Base-by-base conservation (phyloP, 2,888 invertebrate genomes). In the Cyrtodaria siliqua region DNA sequence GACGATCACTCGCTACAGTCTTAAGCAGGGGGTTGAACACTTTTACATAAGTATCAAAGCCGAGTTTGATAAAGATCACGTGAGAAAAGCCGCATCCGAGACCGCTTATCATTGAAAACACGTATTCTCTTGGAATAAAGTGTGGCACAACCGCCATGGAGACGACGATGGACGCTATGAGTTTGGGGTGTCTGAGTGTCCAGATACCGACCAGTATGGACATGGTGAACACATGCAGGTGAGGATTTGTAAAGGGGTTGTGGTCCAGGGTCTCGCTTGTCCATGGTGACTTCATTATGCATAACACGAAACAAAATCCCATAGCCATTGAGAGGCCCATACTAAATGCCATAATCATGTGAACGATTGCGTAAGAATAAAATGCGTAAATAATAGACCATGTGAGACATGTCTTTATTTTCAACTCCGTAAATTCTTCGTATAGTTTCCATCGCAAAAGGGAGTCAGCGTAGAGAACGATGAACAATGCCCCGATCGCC, bases 301-400 rank as follows among this genome's bases (percentile, higher is more conserved):
- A 81, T 14, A 84, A 53, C 0, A 70, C 47, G 33, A 74, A 81
- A n/a, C 72, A 73, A 40, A 84, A 67, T 18, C 84, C 84, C 23
- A 82, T 57, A 0, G 77, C 81, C 27, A 79, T 60, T 12, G 85
- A 83, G 42, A 79, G 47, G 3, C 85, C 85, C 61, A 79, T 76
- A 23, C 59, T 61, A n/a, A 78, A 60, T 0, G 78, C 76, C 57
- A 76, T 69, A 14, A 64, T 33, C n/a, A 47, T 12, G 53, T 83
- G 78, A 16, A 82, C 66, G 8, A 49, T 20, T 0, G 64, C 77
- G 42, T 53, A 81, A 12, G 61, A 52, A n/a, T 67, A 9, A 27
- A 79, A 68, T 2, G 76, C 79, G n/a, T 47, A 20, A 8, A 75
- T 16, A 9, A 78, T 26, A 6, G 62, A 42, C 23, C 9, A 49